Evolutionary conservation across 2,888 invertebrate genomes (phyloP), one percentile per base, ranked within the genome.

Genomic region (Notocelia uddmanniana): DNA sequence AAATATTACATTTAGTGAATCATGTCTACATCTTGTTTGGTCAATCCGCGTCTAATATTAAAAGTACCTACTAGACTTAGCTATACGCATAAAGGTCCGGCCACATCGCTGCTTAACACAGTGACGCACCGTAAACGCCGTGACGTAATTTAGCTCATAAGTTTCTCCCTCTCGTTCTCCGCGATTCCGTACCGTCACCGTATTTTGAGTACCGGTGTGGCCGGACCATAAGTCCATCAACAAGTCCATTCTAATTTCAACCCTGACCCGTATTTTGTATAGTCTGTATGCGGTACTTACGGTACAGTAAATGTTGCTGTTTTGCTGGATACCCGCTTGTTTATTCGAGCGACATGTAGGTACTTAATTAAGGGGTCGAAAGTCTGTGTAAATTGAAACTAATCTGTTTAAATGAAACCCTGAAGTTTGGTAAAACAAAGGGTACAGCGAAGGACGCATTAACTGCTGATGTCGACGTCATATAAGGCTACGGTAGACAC

Each of bases 341-440:
- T 54, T 64, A 37, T 37, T 34, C 31, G 11, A 23, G 64, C 23
- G 54, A 67, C 59, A 66, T 57, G 50, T 57, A 66, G 50, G 50
- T 57, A 59, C 74, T 74, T 70, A 64, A 60, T 55, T 58, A 67
- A 62, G 55, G 57, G 63, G 64, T 69, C 69, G 69, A 73, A 72
- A 73, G 69, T 73, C 76, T 71, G 72, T 69, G 74, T 74, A 74
- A 77, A 74, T 74, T 69, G 73, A 74, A 74, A 70, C 73, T 74
- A 76, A 77, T 77, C 74, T 74, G 76, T 75, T 78, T 77, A 76
- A 71, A 73, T 64, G 77, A 76, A 77, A 70, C 76, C 76, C 67
- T 62, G 58, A 75, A 73, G 68, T 73, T 69, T 57, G 70, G 67
- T 69, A 68, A 64, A 21, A 21, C 55, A 50, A 70, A 37, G 57